phyloP scores from a whole-genome alignment of 1,140 invertebrate species.

The Oncopodura yosiiana region DNA sequence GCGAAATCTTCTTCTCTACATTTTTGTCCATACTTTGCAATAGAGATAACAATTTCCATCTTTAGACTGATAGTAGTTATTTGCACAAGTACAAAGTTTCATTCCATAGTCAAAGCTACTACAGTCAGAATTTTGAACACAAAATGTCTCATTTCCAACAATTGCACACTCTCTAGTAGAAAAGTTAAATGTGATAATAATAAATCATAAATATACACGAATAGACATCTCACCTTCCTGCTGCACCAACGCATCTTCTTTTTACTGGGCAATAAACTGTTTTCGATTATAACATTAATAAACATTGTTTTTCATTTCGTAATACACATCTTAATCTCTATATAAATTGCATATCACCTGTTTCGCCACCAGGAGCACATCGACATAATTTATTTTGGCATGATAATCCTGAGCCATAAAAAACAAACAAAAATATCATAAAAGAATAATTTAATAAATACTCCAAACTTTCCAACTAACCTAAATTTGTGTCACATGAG shows the following conservation, averaged over 20 bases:
- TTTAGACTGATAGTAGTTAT: constrained; percentile 11
- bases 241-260: constrained; percentile 18
- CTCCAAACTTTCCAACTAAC: too few relatives aligned
- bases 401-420: constrained; percentile 10
- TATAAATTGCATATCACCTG: too few relatives aligned
- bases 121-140: constrained; percentile 16
- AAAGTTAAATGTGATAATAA: background rate
- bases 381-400: constrained; percentile 16
- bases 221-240: background rate
- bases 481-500: too few relatives aligned
- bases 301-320: too few relatives aligned
- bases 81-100: constrained; percentile 13
- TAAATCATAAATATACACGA: background rate
- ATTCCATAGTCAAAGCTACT: constrained; percentile 21
- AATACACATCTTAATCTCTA: too few relatives aligned
- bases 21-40: constrained; percentile 15
- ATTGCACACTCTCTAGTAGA: constrained; percentile 2
- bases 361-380: constrained; percentile 23
- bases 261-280: constrained; percentile 9
- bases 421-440: too few relatives aligned
- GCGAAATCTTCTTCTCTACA: constrained; percentile 21
- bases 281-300: too few relatives aligned
- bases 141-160: constrained; percentile 15
- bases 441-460: too few relatives aligned
- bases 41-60: constrained; percentile 20